Conservation (phyloP, 2,888 invertebrate genomes). For the Acronicta alni region DNA sequence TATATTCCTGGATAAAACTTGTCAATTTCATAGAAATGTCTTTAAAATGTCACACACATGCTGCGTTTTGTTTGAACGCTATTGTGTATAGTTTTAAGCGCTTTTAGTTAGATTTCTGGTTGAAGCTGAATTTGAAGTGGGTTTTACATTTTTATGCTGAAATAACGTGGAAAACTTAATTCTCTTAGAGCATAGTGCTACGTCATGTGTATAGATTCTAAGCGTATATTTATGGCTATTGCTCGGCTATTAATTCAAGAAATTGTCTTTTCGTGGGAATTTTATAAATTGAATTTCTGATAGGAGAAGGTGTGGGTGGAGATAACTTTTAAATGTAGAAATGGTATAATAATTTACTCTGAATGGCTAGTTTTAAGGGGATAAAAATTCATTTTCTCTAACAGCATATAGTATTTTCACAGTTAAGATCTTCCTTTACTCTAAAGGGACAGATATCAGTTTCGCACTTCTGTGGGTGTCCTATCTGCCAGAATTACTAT, state of each 20-base stretch:
- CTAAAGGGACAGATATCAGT: too few relatives aligned
- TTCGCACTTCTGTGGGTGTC: too few relatives aligned
- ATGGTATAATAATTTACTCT: conserved; percentile 32
- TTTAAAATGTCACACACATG: background rate
- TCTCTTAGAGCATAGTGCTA: conserved; percentile 25
- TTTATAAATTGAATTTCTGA: conserved; percentile 32
- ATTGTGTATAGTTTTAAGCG: conserved; percentile 10
- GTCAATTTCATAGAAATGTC: too few relatives aligned
- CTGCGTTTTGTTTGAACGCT: background rate
- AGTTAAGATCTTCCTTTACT: too few relatives aligned
- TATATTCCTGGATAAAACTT: background rate
- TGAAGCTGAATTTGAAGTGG: conserved; percentile 29
- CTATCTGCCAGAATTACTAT: too few relatives aligned
- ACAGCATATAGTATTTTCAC: too few relatives aligned
- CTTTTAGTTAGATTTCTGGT: conserved; percentile 21
- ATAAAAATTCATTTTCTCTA: background rate
- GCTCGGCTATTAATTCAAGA: conserved; percentile 34
- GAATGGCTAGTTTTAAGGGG: conserved; percentile 4
- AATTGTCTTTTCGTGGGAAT: conserved; percentile 41
- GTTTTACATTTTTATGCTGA: conserved; percentile 38
- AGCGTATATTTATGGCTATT: conserved; percentile 40
- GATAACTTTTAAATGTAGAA: conserved; percentile 27
- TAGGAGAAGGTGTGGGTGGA: conserved; percentile 13
- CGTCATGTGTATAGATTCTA: conserved; percentile 27
- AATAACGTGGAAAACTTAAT: conserved; percentile 33